Evolutionary conservation across 1,140 invertebrate genomes (phyloP).

Genomic region (Rhynchophorus ferrugineus): DNA sequence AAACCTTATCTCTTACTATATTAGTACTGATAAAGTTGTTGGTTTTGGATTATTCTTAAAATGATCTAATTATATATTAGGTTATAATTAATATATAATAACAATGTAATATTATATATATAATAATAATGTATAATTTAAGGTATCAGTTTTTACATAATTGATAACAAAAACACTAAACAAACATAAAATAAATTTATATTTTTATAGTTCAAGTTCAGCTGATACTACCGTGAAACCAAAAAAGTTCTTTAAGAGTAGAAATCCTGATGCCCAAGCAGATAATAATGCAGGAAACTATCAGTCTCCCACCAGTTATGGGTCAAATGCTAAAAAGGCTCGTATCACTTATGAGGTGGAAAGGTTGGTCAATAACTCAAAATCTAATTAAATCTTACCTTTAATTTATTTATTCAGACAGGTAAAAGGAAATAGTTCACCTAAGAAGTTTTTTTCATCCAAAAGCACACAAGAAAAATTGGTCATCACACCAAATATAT

Average conservation of each 20-base stretch:
- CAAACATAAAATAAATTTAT: not conserved
- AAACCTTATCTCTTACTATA: too few relatives aligned
- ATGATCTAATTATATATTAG: too few relatives aligned
- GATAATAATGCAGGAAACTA: conserved; percentile 30
- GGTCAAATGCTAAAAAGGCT: conserved; percentile 10
- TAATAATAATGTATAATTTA: too few relatives aligned
- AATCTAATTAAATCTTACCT: too few relatives aligned
- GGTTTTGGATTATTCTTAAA: too few relatives aligned
- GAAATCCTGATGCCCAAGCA: conserved; percentile 55
- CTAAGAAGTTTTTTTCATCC: conserved; percentile 36
- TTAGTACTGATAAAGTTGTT: too few relatives aligned
- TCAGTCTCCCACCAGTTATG: conserved; percentile 16
- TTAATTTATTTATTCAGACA: conserved; percentile 2
- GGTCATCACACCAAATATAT: not conserved
- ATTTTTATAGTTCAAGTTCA: not conserved
- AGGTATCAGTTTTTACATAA: too few relatives aligned
- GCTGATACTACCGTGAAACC: conserved; percentile 50
- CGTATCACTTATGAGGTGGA: conserved; percentile 25
- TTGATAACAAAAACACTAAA: too few relatives aligned
- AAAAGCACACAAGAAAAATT: conserved; percentile 30
- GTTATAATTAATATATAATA: too few relatives aligned
- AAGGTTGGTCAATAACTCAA: not conserved
- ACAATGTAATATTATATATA: too few relatives aligned
- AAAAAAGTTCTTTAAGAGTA: conserved; percentile 86
- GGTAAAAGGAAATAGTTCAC: conserved; percentile 22